A percentile compares a stretch with the other conserved stretches of the same genome.
phyloP scores from a whole-genome alignment of 2,797 vertebrate species.

The Rhinatrema bivittatum region DNA sequence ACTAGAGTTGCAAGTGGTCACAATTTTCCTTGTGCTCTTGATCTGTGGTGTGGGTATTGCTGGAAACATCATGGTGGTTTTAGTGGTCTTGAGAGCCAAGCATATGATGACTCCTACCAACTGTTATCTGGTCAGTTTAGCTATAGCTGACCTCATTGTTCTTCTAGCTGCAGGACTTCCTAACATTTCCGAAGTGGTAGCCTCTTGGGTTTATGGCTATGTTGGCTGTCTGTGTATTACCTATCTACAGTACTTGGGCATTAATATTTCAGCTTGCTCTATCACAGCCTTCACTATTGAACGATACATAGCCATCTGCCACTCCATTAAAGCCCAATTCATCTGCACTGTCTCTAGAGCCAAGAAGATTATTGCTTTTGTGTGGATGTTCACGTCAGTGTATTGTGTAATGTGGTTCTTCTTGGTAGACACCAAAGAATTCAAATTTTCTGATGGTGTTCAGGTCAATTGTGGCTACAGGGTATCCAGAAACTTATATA shows the following conservation, averaged over 20 bases:
- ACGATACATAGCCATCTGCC: slow-evolving; percentile 80
- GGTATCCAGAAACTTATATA: slow-evolving; percentile 74
- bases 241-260: slow-evolving; percentile 82
- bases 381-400: slow-evolving; percentile 75
- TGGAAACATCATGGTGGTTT: slow-evolving; percentile 76
- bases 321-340: slow-evolving; percentile 75
- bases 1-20: slow-evolving; percentile 67
- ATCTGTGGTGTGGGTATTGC: slow-evolving; percentile 75
- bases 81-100: slow-evolving; percentile 74
- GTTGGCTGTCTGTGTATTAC: slow-evolving; percentile 78
- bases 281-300: slow-evolving; percentile 80
- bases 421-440: slow-evolving; percentile 72
- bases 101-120: slow-evolving; percentile 85
- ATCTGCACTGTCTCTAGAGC: slow-evolving; percentile 76
- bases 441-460: slow-evolving; percentile 61
- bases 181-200: slow-evolving; percentile 69
- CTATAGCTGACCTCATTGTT: slow-evolving; percentile 74
- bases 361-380: slow-evolving; percentile 71
- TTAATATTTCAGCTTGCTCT: slow-evolving; percentile 79
- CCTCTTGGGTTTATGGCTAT: slow-evolving; percentile 78
- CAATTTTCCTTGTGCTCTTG: slow-evolving; percentile 66
- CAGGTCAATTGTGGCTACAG: slow-evolving; percentile 74
- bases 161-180: slow-evolving; percentile 76
- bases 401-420: slow-evolving; percentile 88
- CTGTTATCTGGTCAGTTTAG: slow-evolving; percentile 84